These are phyloP conservation scores for Papilio protenor DNA, from an alignment of 2,888 invertebrate genomes.

Conservation along the genomic window DNA sequence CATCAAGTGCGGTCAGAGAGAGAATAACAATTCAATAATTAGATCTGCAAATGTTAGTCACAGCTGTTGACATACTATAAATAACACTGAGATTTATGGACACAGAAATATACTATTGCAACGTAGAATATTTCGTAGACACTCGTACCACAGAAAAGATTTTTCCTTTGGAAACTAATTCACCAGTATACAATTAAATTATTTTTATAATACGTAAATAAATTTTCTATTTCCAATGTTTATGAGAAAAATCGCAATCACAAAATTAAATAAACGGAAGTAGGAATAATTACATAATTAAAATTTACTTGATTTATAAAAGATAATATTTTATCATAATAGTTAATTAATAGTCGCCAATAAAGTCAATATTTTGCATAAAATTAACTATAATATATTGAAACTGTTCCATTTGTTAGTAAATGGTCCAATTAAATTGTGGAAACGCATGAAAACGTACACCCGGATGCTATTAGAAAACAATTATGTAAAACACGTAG, in stretches of 20 bases:
- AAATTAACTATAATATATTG: conserved; percentile 34
- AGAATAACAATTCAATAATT: conserved; percentile 26
- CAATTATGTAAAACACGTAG: conserved; percentile 35
- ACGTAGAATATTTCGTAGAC: background rate
- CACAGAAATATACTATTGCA: background rate
- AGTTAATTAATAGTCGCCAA: conserved; percentile 10
- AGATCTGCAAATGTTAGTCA: conserved; percentile 20
- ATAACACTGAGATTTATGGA: background rate
- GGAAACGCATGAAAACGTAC: conserved; percentile 24
- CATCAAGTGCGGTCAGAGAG: background rate
- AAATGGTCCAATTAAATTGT: conserved; percentile 36
- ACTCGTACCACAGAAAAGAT: background rate
- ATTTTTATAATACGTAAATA: too few relatives aligned
- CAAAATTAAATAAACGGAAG: conserved; percentile 5
- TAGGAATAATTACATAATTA: background rate
- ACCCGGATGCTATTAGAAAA: conserved; percentile 39
- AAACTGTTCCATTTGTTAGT: conserved; percentile 38
- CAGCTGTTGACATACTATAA: background rate
- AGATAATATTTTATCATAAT: background rate
- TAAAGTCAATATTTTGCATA: background rate
- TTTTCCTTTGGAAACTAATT: background rate
- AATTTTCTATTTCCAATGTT: too few relatives aligned
- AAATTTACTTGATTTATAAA: background rate
- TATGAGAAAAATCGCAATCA: background rate
- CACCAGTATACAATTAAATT: too few relatives aligned